Base-by-base conservation (phyloP, 2,113 vertebrate species). In the Dermatemys mawii region DNA sequence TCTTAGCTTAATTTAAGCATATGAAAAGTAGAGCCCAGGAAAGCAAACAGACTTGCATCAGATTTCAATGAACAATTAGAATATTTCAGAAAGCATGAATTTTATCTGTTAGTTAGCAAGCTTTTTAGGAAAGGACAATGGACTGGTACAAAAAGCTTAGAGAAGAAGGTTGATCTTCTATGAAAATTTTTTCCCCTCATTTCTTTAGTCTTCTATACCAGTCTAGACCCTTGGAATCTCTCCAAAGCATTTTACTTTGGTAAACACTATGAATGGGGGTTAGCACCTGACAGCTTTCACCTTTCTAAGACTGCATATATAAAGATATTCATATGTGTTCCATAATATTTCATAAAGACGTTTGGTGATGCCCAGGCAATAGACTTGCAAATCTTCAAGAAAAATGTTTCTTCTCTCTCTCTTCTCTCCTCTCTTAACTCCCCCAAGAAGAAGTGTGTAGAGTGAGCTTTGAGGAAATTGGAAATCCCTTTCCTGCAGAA, bases 401-500 rank as follows among this genome's bases (percentile, higher is more conserved):
- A 16, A 32, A 32, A 80, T 38, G 32, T 9, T 76, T 46, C 70
- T 55, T 57, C 48, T 41, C 41, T 91, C 32, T 84, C n/a, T 70
- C 21, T 26, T 21, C 35, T 51, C 70, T 75, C 27, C 22, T 14
- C 6, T 6, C 19, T 3, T 21, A 8, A 46, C 3, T 3, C 70
- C n/a, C 54, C 5, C 46, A n/a, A 60, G 51, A 87, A 57, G 29
- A 57, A 67, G 41, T 55, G 41, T 44, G 38, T 87, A 26, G 48
- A 54, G 81, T 38, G 63, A 70, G 24, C 41, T 44, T 13, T 44
- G 73, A 44, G 13, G 24, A 90, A 67, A 53, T 73, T 95, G 93
- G 84, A 93, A 86, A 93, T 94, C 91, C 82, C 91, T 50, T 90
- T 87, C 84, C 80, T 82, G 49, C 78, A 82, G 54, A 44, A 38